These are phyloP conservation scores for Tenthredo mesomela DNA, from an alignment of 2,888 invertebrate species.

Conservation along the genomic window DNA sequence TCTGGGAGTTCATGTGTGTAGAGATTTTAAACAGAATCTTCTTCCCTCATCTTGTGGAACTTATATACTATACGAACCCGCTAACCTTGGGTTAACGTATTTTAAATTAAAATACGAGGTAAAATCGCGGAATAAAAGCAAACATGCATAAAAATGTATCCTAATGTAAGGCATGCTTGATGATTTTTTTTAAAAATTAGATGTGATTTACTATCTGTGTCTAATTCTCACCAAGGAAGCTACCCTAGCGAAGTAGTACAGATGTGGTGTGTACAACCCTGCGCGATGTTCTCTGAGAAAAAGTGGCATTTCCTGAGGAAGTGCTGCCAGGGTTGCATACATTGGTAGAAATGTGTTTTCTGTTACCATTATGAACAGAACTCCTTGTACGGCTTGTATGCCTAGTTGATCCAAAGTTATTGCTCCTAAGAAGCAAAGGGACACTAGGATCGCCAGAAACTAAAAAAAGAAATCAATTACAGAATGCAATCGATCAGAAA, in stretches of 20 bases:
- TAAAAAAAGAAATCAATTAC: slow-evolving; percentile 62
- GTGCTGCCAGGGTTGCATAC: slow-evolving; percentile 92
- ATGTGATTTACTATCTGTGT: neutral
- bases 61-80: neutral
- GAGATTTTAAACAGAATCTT: neutral
- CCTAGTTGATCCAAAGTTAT: slow-evolving; percentile 87
- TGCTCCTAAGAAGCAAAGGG: slow-evolving; percentile 91
- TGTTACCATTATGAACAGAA: slow-evolving; percentile 91
- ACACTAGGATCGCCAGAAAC: slow-evolving; percentile 87
- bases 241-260: slow-evolving; percentile 90
- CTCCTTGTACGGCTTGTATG: slow-evolving; percentile 93
- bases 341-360: slow-evolving; percentile 96
- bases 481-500: neutral
- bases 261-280: slow-evolving; percentile 88
- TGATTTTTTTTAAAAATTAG: neutral
- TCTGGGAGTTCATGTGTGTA: neutral
- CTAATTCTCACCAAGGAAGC: slow-evolving; percentile 85
- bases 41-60: neutral
- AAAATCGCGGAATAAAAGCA: neutral
- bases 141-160: neutral
- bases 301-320: slow-evolving; percentile 90
- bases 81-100: neutral
- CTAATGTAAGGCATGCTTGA: too few species aligned
- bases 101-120: neutral
- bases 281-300: slow-evolving; percentile 90